These are phyloP conservation scores for Staurois parvus DNA, from an alignment of 2,797 vertebrate genomes.

Conservation along the genomic window DNA sequence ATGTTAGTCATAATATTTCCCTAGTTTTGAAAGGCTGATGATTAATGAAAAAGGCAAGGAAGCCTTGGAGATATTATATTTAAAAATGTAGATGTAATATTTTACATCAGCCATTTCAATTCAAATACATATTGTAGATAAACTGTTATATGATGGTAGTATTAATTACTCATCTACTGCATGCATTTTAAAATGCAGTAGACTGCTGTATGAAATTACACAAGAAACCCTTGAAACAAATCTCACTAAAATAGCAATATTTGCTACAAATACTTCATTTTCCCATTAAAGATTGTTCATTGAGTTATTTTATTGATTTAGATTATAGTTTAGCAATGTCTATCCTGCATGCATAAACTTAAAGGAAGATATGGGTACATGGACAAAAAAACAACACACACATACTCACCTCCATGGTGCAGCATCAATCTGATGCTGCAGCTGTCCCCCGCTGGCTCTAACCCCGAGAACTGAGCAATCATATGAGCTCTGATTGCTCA, in stretches of 20 bases:
- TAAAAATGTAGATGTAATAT: constrained; percentile 25
- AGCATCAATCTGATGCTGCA: too few relatives aligned
- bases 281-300: not conserved
- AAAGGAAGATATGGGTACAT: not conserved
- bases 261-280: not conserved
- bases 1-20: constrained; percentile 16
- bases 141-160: not conserved
- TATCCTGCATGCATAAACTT: not conserved
- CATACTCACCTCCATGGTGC: too few relatives aligned
- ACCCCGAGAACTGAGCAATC: too few relatives aligned
- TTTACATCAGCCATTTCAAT: constrained; percentile 11
- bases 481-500: too few relatives aligned
- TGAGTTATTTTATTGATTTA: not conserved
- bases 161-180: constrained; percentile 9
- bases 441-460: too few relatives aligned
- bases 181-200: constrained; percentile 16
- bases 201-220: not conserved
- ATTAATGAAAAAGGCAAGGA: constrained; percentile 18
- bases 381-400: too few relatives aligned
- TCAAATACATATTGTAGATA: constrained; percentile 6
- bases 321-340: not conserved
- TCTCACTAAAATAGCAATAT: not conserved
- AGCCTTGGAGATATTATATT: constrained; percentile 5
- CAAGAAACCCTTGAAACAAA: not conserved
- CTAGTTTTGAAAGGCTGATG: constrained; percentile 9